phyloP scores from a whole-genome alignment of 2,113 vertebrate genomes.

The Burhinus bistriatus region DNA sequence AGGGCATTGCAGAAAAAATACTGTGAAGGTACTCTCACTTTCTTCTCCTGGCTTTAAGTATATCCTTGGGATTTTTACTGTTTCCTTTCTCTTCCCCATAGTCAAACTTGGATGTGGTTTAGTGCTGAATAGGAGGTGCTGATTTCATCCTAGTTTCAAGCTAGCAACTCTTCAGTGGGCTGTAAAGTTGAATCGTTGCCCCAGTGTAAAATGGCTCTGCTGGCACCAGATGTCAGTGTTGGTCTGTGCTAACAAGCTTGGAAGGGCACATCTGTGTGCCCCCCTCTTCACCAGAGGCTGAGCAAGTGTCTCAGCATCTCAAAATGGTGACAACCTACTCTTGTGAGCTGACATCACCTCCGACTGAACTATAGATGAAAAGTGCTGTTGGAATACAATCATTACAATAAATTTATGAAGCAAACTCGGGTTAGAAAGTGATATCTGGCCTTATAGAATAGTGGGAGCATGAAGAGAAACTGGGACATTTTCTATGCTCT shows the following conservation, averaged over 20 bases:
- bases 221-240: slow-evolving; percentile 77
- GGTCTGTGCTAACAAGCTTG: background rate
- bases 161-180: background rate
- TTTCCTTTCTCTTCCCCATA: background rate
- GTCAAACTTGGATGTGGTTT: background rate
- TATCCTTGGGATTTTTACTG: background rate
- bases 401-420: background rate
- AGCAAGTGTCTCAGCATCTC: background rate
- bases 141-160: background rate
- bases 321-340: background rate
- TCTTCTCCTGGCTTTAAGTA: background rate
- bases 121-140: background rate
- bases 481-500: background rate
- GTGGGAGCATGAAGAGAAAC: background rate
- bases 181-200: background rate
- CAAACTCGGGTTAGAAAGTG: background rate
- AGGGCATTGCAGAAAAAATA: background rate
- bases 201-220: background rate
- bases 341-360: rapidly evolving
- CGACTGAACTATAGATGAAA: too few relatives aligned
- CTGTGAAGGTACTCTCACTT: background rate
- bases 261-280: background rate
- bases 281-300: background rate
- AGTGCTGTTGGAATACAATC: background rate
- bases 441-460: background rate